Base-by-base conservation (phyloP, 2,113 vertebrate species). In the Sarotherodon lohbergeri region DNA sequence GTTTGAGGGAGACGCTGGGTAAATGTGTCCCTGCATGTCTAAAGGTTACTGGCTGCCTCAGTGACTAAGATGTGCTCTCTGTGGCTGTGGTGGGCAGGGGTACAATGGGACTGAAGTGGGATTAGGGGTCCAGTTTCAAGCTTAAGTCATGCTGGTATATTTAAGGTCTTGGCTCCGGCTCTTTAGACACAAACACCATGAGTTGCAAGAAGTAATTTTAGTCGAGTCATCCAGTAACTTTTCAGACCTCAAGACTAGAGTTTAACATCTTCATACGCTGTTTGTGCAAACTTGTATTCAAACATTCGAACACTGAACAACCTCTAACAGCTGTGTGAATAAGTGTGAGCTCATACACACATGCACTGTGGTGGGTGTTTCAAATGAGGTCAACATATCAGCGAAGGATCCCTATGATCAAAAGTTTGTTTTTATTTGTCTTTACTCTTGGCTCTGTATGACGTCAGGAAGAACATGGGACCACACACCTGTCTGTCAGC, bases 71-170 rank as follows among this genome's bases (percentile, higher is more conserved):
- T 39, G 86, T 71, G 55, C 43, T 81, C 36, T 57, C n/a, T 50
- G 10, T n/a, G 41, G 46, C 88, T 73, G 46, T 41, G 11, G 79
- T 41, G 39, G 29, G 19, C 68, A 5, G 80, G 11, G 52, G 84
- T n/a, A 91, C 88, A 91, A 87, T 78, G 55, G 22, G 16, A 27
- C 80, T 88, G 55, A 89, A 88, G 48, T 80, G 73, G 8, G 91
- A 61, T 41, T 0, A 34, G 48, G 86, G 36, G 16, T 90, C 82
- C 12, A 19, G 82, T 93, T 81, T 84, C 88, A 90, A 81, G 61
- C 63, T 78, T 24, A 14, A 11, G 32, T 85, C 71, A 57, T 84
- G 5, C 55, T 9, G 39, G 68, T 88, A 86, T 91, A 85, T 91
- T 90, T 88, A 84, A 85, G 84, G 16, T 7, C 8, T 46, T 22